Conservation (phyloP, 2,113 vertebrate genomes). For the Guaruba guarouba region DNA sequence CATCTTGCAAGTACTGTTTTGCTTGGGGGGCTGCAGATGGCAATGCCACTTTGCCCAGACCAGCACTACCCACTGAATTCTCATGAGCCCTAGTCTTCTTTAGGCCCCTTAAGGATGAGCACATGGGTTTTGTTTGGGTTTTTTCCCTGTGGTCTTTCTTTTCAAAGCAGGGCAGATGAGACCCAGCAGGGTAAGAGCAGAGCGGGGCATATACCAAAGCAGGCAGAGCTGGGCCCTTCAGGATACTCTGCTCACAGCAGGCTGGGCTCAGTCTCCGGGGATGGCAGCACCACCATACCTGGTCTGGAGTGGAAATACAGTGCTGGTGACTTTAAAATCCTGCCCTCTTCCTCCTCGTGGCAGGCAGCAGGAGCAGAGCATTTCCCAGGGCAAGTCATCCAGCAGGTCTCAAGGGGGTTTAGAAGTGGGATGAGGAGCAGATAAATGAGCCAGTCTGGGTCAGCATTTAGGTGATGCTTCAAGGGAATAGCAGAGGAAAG, state of each 20-base stretch:
- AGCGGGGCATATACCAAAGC: neutral
- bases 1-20: neutral
- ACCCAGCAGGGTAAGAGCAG: neutral
- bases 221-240: neutral
- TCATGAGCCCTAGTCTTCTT: neutral
- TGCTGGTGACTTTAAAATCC: neutral
- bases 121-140: neutral
- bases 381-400: neutral
- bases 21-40: neutral
- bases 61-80: neutral
- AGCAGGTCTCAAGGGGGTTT: neutral
- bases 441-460: neutral
- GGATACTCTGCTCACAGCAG: neutral
- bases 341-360: neutral
- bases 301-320: neutral
- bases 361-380: neutral
- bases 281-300: fast-evolving
- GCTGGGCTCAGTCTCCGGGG: neutral
- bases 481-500: neutral
- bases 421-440: neutral
- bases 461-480: neutral
- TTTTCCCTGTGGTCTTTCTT: neutral
- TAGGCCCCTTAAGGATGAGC: neutral
- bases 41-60: neutral
- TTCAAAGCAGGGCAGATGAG: neutral